Evolutionary conservation across 2,113 vertebrate genomes (phyloP).

Genomic region (Vidua chalybeata): DNA sequence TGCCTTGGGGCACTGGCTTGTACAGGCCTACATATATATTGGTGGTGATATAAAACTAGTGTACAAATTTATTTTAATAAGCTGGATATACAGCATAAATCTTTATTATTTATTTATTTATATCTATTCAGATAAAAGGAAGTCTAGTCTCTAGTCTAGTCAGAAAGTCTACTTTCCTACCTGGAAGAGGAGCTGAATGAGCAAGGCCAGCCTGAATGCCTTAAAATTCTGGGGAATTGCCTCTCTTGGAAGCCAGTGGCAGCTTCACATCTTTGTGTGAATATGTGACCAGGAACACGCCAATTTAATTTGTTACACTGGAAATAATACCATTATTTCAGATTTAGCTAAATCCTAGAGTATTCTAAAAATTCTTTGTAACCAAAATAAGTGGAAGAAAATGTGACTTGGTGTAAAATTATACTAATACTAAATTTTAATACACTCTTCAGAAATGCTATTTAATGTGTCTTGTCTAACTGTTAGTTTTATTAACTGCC

Average conservation of each 20-base stretch:
- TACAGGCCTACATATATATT: neutral
- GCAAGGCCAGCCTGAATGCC: neutral
- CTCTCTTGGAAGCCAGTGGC: neutral
- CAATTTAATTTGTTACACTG: neutral
- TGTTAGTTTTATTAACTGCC: conserved; percentile 24
- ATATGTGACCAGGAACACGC: neutral
- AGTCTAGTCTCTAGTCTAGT: too few relatives aligned
- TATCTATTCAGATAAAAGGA: neutral
- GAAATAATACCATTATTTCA: neutral
- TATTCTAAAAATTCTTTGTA: neutral
- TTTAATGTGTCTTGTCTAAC: neutral
- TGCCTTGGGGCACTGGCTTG: neutral
- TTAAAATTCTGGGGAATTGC: neutral
- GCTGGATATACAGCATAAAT: neutral
- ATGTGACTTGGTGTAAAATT: neutral
- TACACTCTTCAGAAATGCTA: neutral
- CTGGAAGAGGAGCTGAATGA: neutral
- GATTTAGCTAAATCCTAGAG: neutral
- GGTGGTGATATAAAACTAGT: neutral
- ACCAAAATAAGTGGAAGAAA: neutral
- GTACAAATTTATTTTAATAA: neutral
- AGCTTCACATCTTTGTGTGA: neutral
- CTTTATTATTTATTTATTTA: neutral
- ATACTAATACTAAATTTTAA: neutral
- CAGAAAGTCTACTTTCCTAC: neutral